Evolutionary conservation across 2,113 vertebrate genomes (phyloP).

Genomic region (Pantherophis guttatus): DNA sequence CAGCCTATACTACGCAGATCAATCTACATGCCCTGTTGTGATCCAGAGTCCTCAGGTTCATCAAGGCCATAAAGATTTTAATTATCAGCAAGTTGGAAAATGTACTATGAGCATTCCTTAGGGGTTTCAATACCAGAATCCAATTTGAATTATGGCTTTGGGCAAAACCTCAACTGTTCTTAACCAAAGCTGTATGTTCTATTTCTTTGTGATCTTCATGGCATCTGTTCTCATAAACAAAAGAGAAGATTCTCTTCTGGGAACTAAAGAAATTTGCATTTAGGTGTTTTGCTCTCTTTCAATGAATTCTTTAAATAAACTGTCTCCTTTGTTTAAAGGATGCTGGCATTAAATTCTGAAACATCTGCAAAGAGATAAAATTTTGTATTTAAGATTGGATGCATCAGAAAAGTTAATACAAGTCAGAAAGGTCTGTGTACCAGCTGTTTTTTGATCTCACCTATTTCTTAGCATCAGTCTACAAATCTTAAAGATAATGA

Average conservation of each 20-base stretch:
- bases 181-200: not conserved
- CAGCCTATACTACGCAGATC: too few relatives aligned
- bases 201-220: not conserved
- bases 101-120: not conserved
- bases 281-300: not conserved
- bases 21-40: not conserved
- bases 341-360: conserved; percentile 12
- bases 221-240: not conserved
- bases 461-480: not conserved
- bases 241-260: not conserved
- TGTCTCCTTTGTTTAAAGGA: conserved; percentile 6
- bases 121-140: not conserved
- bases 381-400: conserved; percentile 6
- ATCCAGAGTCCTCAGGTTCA: not conserved
- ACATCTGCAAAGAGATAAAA: conserved; percentile 28
- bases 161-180: not conserved
- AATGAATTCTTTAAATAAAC: conserved; percentile 18
- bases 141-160: not conserved
- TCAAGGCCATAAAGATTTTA: not conserved
- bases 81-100: not conserved
- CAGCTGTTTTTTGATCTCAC: conserved; percentile 15
- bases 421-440: conserved; percentile 11
- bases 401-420: conserved; percentile 15
- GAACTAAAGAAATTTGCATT: not conserved
- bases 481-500: not conserved